A percentile compares a stretch with the other conserved stretches of the same genome.
phyloP scores from a whole-genome alignment of 2,888 invertebrate species.

The Dexiosoma caninum region DNA sequence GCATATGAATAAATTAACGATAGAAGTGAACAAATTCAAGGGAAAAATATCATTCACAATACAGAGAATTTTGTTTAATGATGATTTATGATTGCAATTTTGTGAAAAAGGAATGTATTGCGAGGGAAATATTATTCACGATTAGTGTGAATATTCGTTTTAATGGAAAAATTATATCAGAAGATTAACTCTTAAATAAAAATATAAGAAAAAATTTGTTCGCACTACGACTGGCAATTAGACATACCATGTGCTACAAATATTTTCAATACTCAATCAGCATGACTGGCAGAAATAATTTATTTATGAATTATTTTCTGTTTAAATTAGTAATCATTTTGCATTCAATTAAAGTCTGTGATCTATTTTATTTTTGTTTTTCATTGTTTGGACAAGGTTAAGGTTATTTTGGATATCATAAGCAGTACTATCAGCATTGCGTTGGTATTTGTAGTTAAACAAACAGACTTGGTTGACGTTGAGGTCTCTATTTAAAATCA shows the following conservation, averaged over 20 bases:
- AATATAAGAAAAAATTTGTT: too few relatives aligned
- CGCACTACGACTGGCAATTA: too few relatives aligned
- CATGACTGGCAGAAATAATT: slow-evolving; percentile 15
- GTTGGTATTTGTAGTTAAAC: background rate
- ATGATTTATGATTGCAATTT: too few relatives aligned
- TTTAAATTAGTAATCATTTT: slow-evolving; percentile 21
- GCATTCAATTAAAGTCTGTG: slow-evolving; percentile 35
- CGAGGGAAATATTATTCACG: too few relatives aligned
- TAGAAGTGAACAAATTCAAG: too few relatives aligned
- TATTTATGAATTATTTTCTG: background rate
- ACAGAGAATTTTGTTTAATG: too few relatives aligned
- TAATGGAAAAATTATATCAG: slow-evolving; percentile 21
- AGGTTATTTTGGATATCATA: slow-evolving; percentile 44
- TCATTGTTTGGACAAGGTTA: slow-evolving; percentile 50
- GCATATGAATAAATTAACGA: too few relatives aligned
- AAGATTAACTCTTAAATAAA: slow-evolving; percentile 5
- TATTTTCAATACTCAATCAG: background rate
- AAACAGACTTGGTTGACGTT: slow-evolving; percentile 11
- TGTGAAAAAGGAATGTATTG: too few relatives aligned
- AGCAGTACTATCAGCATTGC: background rate
- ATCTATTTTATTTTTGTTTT: background rate
- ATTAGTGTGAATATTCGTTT: slow-evolving; percentile 22
- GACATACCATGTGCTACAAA: too few relatives aligned
- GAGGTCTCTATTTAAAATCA: slow-evolving; percentile 31
- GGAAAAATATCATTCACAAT: too few relatives aligned